These are phyloP conservation scores for Hydrolagus colliei DNA, from an alignment of 2,797 vertebrate species.

Conservation along the genomic window DNA sequence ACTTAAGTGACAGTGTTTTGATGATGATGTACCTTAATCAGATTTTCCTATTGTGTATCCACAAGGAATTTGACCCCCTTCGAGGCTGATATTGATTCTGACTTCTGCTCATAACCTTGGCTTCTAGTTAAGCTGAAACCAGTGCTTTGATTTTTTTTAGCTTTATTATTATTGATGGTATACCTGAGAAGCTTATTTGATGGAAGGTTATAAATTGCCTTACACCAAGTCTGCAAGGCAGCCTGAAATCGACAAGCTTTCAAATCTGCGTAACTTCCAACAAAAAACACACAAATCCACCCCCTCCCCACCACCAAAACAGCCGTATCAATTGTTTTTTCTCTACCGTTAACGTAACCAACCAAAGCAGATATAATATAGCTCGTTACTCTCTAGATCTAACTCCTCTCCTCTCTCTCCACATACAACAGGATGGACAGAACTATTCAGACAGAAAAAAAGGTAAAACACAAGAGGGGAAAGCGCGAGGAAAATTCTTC, in stretches of 20 bases:
- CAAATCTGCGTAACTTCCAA: not conserved
- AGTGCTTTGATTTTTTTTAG: not conserved
- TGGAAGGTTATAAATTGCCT: not conserved
- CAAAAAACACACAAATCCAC: too few relatives aligned
- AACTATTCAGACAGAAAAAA: constrained; percentile 38
- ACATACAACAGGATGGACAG: constrained; percentile 38
- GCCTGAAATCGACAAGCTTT: not conserved
- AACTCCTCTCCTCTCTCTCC: constrained; percentile 40
- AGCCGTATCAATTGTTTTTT: too few relatives aligned
- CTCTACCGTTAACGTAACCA: too few relatives aligned
- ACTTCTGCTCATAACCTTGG: not conserved
- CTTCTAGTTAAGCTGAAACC: not conserved
- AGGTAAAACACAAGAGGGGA: constrained; percentile 37
- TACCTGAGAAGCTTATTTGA: not conserved
- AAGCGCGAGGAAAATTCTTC: constrained; percentile 35
- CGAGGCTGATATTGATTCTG: too few relatives aligned
- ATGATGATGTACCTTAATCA: too few relatives aligned
- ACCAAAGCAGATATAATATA: constrained; percentile 43
- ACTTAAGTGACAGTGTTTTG: too few relatives aligned
- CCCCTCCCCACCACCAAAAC: too few relatives aligned
- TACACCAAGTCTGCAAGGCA: not conserved
- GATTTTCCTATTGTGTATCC: too few relatives aligned
- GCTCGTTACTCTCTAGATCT: constrained; percentile 39
- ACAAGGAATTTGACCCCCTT: too few relatives aligned
- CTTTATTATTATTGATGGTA: not conserved